phyloP scores from a whole-genome alignment of 2,888 invertebrate genomes.

The Argyresthia albistria region DNA sequence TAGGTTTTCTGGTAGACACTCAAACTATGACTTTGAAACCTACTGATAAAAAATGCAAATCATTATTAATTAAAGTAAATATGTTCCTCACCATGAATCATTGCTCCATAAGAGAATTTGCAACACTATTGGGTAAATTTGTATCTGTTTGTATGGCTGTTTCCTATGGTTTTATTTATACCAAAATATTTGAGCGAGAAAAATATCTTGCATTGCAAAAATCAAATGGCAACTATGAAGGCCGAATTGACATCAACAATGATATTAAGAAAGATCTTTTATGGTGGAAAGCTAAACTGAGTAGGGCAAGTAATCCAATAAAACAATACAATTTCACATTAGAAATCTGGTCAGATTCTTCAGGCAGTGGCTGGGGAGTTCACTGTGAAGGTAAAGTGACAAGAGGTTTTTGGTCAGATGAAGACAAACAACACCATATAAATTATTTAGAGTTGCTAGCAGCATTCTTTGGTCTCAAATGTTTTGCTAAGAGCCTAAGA shows the following conservation, averaged over 20 bases:
- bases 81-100: neutral
- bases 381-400: neutral
- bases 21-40: neutral
- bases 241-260: neutral
- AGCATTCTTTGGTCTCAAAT: conserved; percentile 4
- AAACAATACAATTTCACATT: neutral
- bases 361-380: neutral
- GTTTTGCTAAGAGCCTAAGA: neutral
- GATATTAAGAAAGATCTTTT: neutral
- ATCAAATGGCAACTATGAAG: neutral
- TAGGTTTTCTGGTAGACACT: neutral
- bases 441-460: conserved; percentile 4
- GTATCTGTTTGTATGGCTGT: neutral
- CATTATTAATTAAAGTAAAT: neutral
- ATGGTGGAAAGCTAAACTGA: neutral
- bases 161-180: conserved; percentile 1
- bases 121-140: neutral
- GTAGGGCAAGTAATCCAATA: neutral
- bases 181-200: neutral
- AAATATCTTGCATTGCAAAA: neutral
- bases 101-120: neutral
- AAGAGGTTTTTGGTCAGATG: neutral
- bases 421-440: conserved; percentile 1
- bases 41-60: neutral
- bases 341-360: conserved; percentile 4